Evolutionary conservation across 2,797 vertebrate species (phyloP).

Genomic region (Rhabdophis nuchalis): DNA sequence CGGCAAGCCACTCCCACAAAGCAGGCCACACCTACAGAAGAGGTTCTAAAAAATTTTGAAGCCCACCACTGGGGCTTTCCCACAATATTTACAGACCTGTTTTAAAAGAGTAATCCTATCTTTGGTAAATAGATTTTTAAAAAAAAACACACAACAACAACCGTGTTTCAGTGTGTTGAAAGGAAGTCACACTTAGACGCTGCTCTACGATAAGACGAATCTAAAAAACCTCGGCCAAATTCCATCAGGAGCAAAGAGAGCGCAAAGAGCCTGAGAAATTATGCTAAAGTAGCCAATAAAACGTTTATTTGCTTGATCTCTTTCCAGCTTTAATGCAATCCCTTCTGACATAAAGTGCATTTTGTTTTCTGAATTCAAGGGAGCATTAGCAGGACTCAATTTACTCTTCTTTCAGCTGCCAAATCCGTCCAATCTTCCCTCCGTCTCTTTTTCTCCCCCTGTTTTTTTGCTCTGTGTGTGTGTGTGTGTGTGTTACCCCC

Average conservation of each 20-base stretch:
- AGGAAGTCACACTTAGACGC: conserved; percentile 26
- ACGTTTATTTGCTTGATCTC: conserved; percentile 47
- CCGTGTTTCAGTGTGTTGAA: not conserved
- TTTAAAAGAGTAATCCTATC: not conserved
- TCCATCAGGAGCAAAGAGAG: conserved; percentile 47
- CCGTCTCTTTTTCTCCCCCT: not conserved
- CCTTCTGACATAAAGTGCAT: conserved; percentile 47
- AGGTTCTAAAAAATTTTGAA: no score
- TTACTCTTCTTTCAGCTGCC: conserved; percentile 44
- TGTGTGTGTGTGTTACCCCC: not conserved
- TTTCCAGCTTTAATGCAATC: conserved; percentile 52
- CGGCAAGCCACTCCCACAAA: no score
- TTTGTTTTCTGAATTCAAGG: conserved; percentile 47
- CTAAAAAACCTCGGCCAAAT: conserved; percentile 44
- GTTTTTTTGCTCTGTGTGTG: conserved; percentile 5
- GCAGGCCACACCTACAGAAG: no score
- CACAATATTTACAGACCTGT: not conserved
- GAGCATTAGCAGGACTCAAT: conserved; percentile 49
- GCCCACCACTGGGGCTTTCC: no score
- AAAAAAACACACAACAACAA: not conserved
- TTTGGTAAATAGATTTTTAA: not conserved
- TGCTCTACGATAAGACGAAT: conserved; percentile 8
- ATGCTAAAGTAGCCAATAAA: conserved; percentile 59
- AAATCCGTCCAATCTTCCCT: conserved; percentile 22
- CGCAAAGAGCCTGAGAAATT: conserved; percentile 44